phyloP scores from a whole-genome alignment of 1,140 invertebrate species.

The Drusus annulatus region DNA sequence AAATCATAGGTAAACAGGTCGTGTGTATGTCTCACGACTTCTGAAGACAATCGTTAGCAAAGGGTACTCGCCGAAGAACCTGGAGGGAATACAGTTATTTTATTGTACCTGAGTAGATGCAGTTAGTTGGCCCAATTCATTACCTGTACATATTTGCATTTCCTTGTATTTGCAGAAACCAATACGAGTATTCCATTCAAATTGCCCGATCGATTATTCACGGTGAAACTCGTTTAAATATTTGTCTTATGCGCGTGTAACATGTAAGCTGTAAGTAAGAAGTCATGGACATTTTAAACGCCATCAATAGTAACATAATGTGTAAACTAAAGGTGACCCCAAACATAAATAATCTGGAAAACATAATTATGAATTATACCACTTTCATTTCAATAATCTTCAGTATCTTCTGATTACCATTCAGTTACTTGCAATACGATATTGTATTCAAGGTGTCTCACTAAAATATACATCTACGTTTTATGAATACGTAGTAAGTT shows the following conservation, averaged over 20 bases:
- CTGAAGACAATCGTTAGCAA: conserved; percentile 23
- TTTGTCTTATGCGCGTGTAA: neutral
- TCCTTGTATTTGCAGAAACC: conserved; percentile 6
- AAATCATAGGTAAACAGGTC: conserved; percentile 36
- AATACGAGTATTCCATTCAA: conserved; percentile 18
- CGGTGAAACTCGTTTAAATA: conserved; percentile 1
- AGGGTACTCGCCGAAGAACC: neutral
- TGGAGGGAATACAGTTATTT: conserved; percentile 15
- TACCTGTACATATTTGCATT: neutral
- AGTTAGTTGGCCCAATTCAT: conserved; percentile 13
- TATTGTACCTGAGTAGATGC: conserved; percentile 1
- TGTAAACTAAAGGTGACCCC: no score
- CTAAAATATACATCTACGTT: no score
- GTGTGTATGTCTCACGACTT: conserved; percentile 27
- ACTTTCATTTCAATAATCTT: no score
- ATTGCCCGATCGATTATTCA: conserved; percentile 21
- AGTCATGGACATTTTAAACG: no score
- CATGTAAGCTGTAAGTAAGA: no score
- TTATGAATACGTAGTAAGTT: no score
- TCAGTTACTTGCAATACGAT: no score
- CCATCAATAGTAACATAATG: no score
- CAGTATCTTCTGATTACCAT: no score
- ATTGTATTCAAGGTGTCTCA: no score
- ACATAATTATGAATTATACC: no score
- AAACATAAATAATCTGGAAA: no score